Percentiles rank a stretch among this genome's conserved stretches.
Evolutionary conservation across 2,888 invertebrate species (phyloP).

Genomic region (Lomographa bimaculata): DNA sequence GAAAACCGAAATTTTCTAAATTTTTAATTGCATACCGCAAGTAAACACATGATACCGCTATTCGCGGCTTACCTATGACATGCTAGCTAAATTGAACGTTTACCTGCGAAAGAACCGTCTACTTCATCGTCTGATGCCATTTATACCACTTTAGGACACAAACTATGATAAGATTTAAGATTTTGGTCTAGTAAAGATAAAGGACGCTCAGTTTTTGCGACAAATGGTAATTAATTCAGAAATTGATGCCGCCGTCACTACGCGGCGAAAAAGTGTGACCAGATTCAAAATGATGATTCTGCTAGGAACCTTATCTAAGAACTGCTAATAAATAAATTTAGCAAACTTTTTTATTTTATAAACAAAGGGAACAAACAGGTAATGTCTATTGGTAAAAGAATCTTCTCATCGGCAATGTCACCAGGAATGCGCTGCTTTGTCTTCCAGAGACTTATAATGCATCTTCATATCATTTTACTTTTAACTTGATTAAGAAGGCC

Average conservation of each 20-base stretch:
- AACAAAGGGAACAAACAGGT: no score
- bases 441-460: no score
- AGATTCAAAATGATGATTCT: no score
- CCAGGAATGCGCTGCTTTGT: no score
- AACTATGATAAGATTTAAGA: conserved; percentile 60
- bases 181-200: conserved; percentile 76
- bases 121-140: conserved; percentile 96
- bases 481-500: no score
- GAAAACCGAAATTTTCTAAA: conserved; percentile 64
- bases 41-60: conserved; percentile 85
- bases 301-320: no score
- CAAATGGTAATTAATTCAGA: conserved; percentile 84
- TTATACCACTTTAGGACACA: conserved; percentile 70
- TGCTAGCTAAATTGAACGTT: conserved; percentile 82
- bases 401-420: no score
- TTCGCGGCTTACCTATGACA: conserved; percentile 84
- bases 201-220: conserved; percentile 84
- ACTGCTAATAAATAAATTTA: no score
- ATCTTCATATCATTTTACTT: no score
- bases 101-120: conserved; percentile 94
- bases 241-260: conserved; percentile 83
- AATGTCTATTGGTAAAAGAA: no score
- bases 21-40: conserved; percentile 83
- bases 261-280: no score
- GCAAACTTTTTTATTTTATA: no score